A percentile compares a stretch with the other conserved stretches of the same genome.
These are phyloP conservation scores for Leptinotarsa tumamoca DNA, from an alignment of 2,888 invertebrate species.

Conservation along the genomic window DNA sequence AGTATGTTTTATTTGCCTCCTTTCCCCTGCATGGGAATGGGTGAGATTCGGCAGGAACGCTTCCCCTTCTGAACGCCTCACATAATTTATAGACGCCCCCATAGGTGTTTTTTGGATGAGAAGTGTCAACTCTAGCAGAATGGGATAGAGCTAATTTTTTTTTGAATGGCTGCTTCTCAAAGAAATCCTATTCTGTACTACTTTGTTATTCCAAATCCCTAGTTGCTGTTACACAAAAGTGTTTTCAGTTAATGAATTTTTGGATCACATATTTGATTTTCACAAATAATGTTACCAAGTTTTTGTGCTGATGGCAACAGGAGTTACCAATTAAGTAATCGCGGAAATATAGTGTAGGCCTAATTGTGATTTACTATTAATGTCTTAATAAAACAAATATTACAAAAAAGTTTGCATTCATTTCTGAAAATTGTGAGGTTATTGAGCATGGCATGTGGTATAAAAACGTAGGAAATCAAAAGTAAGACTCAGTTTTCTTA, in stretches of 20 bases:
- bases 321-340: conserved; percentile 24
- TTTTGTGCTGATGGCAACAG: conserved; percentile 28
- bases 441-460: no score
- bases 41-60: no score
- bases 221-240: not conserved
- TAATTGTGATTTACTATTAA: conserved; percentile 26
- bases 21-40: no score
- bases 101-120: no score
- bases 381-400: conserved; percentile 6
- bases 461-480: no score
- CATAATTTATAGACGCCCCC: no score
- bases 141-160: not conserved
- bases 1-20: no score
- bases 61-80: no score
- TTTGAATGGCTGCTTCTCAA: not conserved
- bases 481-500: no score
- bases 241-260: not conserved
- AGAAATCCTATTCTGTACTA: not conserved
- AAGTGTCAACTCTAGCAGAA: not conserved
- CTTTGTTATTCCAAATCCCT: not conserved
- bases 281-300: not conserved
- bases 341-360: conserved; percentile 32
- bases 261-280: conserved; percentile 11
- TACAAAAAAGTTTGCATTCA: not conserved
- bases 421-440: no score